Evolutionary conservation across 2,113 vertebrate genomes (phyloP), one percentile per base, ranked within the genome.

Genomic region (Phycodurus eques): DNA sequence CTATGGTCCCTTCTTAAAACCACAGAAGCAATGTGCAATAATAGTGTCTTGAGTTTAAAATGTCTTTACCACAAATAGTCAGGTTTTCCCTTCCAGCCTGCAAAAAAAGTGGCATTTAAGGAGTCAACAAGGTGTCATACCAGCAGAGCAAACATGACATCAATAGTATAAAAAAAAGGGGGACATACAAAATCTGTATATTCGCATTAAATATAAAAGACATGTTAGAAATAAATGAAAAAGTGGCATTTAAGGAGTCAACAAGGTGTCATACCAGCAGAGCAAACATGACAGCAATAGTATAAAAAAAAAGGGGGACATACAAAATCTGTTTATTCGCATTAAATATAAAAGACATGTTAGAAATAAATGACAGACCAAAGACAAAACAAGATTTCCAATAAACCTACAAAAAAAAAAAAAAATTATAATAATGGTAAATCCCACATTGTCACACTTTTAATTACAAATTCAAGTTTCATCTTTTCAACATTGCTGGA

Each of bases 341-440:
- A 78, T 90, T 88, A 86, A 89, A 88, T 86, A 84, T 76, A 80
- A 73, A 84, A 78, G 53, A 88, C 75, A 81, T 83, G 68, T 83
- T 80, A 77, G 78, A 89, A 90, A 88, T 78, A 82, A 73, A 71
- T 78, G 76, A 75, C 19, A 63, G 75, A 85, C 84, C 81, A 80
- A 78, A 86, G 60, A 79, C 68, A 77, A 64, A 72, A 80, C 63
- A 79, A 74, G 54, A 75, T 59, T 74, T 77, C 66, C 46, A 80
- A 39, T 19, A 63, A 20, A 63, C 8, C 27, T 69, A 65, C 68
- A 19, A 57, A 73, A 67, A 73, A 19, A 57, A 73, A 67, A 73
- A 6, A 72, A 72, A 27, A 80, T 2, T 57, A 76, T 77, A 64
- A 88, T 71, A 27, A 80, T 27, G 2, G 57, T 79, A 77, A 62